Conservation (phyloP, 2,113 vertebrate species). For the Nasalis larvatus region DNA sequence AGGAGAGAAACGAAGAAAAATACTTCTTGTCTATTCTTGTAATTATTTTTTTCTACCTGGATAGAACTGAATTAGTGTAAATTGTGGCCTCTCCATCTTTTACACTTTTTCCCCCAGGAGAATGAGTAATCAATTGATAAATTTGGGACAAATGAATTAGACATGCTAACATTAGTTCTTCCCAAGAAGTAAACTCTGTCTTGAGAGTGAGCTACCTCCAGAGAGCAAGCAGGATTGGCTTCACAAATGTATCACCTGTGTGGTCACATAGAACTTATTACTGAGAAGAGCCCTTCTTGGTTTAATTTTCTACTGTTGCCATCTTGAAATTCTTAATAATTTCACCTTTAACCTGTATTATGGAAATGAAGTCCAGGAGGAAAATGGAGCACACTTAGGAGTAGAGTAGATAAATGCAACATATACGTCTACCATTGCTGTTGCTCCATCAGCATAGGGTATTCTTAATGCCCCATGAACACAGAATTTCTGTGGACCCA, state of each 20-base stretch:
- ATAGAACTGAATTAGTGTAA: not conserved
- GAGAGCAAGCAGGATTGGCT: not conserved
- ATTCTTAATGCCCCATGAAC: not conserved
- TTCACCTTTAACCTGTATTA: not conserved
- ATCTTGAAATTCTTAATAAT: not conserved
- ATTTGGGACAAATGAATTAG: not conserved
- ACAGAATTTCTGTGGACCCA: not conserved
- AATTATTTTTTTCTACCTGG: not conserved
- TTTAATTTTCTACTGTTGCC: not conserved
- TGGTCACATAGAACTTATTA: not conserved
- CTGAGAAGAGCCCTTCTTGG: not conserved
- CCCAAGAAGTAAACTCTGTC: not conserved
- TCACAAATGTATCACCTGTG: too few relatives aligned
- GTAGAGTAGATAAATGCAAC: too few relatives aligned
- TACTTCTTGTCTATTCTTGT: not conserved
- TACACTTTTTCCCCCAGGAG: not conserved
- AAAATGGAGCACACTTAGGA: rapidly evolving
- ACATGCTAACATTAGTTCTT: not conserved
- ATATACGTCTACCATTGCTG: not conserved
- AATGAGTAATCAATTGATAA: not conserved
- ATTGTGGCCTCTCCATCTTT: not conserved
- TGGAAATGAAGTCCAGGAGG: not conserved
- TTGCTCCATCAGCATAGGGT: rapidly evolving
- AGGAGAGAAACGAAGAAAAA: conserved; percentile 28
- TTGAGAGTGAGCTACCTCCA: not conserved